Conservation (phyloP, 1,140 invertebrate genomes). For the Rhynchophorus ferrugineus region DNA sequence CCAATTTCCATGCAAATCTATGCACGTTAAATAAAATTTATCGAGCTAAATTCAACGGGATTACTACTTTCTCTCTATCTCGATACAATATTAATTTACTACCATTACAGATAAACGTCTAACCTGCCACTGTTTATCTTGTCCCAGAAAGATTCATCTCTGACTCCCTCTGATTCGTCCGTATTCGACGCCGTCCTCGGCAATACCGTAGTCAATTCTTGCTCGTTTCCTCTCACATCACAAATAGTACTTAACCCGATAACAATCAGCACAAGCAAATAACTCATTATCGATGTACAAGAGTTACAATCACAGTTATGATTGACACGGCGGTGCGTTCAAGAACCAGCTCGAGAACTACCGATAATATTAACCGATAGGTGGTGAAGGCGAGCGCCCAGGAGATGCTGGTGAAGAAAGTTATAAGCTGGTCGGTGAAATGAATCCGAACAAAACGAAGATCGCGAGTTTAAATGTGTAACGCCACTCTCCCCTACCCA, state of each 20-base stretch:
- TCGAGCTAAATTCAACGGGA: too few species aligned
- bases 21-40: too few species aligned
- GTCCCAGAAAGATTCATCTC: not conserved
- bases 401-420: constrained; percentile 11
- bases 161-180: constrained; percentile 1
- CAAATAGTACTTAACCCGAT: not conserved
- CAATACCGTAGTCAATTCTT: not conserved
- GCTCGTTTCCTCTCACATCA: not conserved
- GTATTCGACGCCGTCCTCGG: not conserved
- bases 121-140: not conserved
- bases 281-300: not conserved
- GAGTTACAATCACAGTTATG: not conserved
- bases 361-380: not conserved
- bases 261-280: not conserved
- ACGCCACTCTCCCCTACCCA: constrained; percentile 9
- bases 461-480: constrained; percentile 22
- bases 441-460: constrained; percentile 14
- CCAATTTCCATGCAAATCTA: too few species aligned
- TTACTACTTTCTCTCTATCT: too few species aligned
- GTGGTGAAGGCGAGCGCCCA: not conserved
- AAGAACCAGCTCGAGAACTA: too few species aligned
- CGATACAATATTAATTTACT: too few species aligned
- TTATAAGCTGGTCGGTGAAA: constrained; percentile 16
- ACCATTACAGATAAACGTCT: too few species aligned
- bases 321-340: too few species aligned